Evolutionary conservation across 2,113 vertebrate genomes (phyloP), one percentile per base, ranked within the genome.

Genomic region (Tor tambroides): DNA sequence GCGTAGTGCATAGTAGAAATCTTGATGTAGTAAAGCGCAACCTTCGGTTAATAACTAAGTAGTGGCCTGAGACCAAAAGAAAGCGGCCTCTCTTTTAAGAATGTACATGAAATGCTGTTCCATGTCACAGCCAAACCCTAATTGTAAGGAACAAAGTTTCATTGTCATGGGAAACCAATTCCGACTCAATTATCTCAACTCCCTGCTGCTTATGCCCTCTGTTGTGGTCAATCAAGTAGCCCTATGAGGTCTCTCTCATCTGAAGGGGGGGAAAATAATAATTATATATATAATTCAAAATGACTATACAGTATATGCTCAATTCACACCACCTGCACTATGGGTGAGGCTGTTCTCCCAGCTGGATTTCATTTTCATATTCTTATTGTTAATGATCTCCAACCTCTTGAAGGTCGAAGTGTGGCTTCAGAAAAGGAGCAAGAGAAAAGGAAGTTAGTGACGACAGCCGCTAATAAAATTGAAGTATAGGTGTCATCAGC

Each of bases 121-220:
- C 67, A 84, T 82, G 77, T 78, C 51, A n/a, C 65, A 80, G 54
- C 67, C 77, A 89, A 90, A 71, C 85, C 78, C 41, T 86, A 86
- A 88, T 90, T 90, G 84, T 86, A 87, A 80, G 84, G 85, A 91
- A 90, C 87, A 87, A 88, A 92, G 89, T 86, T 88, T 87, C 84
- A 87, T 90, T 92, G 88, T 88, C 76, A 76, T 80, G 78, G 83
- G 84, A 87, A 89, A 90, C 78, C 90, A 89, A 89, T 92, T 89
- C 86, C 35, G 77, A 83, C 87, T 86, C 91, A 92, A 92, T 91
- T 92, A 91, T 89, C 88, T 88, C 79, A 83, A 78, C 91, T 88
- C 89, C 90, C 90, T 23, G 89, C 91, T 91, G 90, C 88, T 86
- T 51, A 84, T 49, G 86, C 56, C 88, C 85, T 78, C 56, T 75